A percentile compares a stretch with the other conserved stretches of the same genome.
Conservation (phyloP, 2,797 vertebrate genomes). For the Ciconia nigra region DNA sequence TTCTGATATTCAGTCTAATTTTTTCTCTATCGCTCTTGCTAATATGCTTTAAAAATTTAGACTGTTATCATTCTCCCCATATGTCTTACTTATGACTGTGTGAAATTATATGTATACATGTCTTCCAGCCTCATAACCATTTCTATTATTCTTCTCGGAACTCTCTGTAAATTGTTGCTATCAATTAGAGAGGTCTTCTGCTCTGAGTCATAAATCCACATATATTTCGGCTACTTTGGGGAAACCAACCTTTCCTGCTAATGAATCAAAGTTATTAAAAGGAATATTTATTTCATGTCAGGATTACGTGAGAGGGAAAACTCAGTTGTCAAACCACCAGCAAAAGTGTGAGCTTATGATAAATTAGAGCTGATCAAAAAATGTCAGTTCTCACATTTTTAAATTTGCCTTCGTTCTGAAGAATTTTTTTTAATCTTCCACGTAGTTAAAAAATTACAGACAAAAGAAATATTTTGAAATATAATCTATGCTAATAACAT, state of each 20-base stretch:
- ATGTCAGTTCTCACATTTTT: neutral
- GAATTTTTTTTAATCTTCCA: neutral
- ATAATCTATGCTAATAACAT: neutral
- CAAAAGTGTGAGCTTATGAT: neutral
- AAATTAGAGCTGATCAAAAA: neutral
- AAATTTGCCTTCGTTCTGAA: neutral
- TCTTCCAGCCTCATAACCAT: conserved; percentile 58
- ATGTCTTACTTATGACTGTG: conserved; percentile 56
- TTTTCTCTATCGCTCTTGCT: conserved; percentile 26
- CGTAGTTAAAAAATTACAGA: neutral
- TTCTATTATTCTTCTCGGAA: conserved; percentile 69
- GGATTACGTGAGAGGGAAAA: neutral
- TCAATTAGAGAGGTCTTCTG: conserved; percentile 53
- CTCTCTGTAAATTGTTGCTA: conserved; percentile 60
- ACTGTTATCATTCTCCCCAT: conserved; percentile 61
- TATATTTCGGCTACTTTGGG: conserved; percentile 21
- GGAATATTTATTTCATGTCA: conserved; percentile 35
- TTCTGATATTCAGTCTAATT: conserved; percentile 44
- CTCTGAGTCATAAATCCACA: conserved; percentile 51
- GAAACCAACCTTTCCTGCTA: conserved; percentile 28
- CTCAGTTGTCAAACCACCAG: neutral
- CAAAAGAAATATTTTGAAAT: neutral
- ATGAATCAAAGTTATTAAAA: conserved; percentile 51
- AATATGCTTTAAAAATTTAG: conserved; percentile 67
- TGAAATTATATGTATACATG: conserved; percentile 64